Base-by-base conservation (phyloP, 2,888 invertebrate species). In the Sarcophaga rosellei region DNA sequence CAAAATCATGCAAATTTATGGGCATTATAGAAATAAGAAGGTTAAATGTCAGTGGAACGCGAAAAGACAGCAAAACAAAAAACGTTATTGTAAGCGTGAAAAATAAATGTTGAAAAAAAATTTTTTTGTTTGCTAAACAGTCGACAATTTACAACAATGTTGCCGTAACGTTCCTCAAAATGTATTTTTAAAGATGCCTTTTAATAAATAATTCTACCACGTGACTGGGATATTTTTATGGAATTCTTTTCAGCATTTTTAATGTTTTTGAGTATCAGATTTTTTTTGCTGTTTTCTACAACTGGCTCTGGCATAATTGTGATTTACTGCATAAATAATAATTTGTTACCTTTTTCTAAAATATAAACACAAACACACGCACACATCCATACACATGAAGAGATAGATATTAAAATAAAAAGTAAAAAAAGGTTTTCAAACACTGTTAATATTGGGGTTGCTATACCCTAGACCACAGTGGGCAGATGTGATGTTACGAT, bases 191-290 rank as follows among this genome's bases (percentile, higher is more conserved):
- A 70, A 63, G 69, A 78, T 78, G 61, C 70, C 53, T 70, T 78
- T 78, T 53, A 78, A 70, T 70, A 78, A 78, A 78, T 57, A 21
- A 53, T 70, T 62, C 62, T 47, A 70, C 62, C 62, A 70, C 78
- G 70, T 78, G 63, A 65, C 70, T 63, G 5, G 63, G 21, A 53
- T 78, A 72, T 63, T 79, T 79, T 35, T 57, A 57, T n/a, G 63
- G 57, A 65, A 79, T 78, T 65, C 63, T 63, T 65, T 63, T 12
- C 57, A 65, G 53, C 44, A 65, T 65, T 76, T 76, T n/a, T 75
- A 53, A 8, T 47, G 17, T 53, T 12, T 74, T 63, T 65, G 5
- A 15, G 35, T 25, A 53, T 3, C 61, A 21, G 61, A 57, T n/a
- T 57, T 57, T 57, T 17, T 57, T 61, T 20, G 1, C 1, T 59